Evolutionary conservation across 2,797 vertebrate species (phyloP).

Genomic region (Setipinna tenuifilis): DNA sequence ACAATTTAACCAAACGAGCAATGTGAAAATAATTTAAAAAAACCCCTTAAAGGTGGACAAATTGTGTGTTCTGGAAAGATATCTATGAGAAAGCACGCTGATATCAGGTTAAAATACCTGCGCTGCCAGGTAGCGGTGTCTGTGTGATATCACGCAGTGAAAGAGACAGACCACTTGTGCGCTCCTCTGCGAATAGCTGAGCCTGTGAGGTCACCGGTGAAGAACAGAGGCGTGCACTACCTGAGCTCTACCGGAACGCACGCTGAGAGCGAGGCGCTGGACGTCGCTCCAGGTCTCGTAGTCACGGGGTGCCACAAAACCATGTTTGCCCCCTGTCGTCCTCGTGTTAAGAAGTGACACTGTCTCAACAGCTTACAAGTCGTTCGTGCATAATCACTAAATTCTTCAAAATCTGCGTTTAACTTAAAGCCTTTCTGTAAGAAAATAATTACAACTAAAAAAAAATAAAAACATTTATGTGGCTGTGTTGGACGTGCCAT

Average conservation of each 20-base stretch:
- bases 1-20: not conserved
- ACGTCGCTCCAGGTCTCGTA: not conserved
- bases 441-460: not conserved
- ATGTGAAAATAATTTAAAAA: not conserved
- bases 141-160: slow-evolving; percentile 1
- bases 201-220: not conserved
- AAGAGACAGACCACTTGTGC: not conserved
- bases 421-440: not conserved
- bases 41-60: not conserved
- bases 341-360: not conserved
- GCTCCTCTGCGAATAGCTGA: not conserved
- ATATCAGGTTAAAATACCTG: not conserved
- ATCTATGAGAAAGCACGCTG: not conserved
- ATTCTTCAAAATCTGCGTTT: not conserved
- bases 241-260: not conserved
- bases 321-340: slow-evolving; percentile 4
- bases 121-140: not conserved
- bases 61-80: not conserved
- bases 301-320: not conserved
- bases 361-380: not conserved
- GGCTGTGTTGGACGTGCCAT: slow-evolving; percentile 72
- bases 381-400: not conserved
- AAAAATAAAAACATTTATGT: not conserved
- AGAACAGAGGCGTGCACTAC: not conserved
- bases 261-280: not conserved